Evolutionary conservation across 1,140 invertebrate species (phyloP).

Genomic region (Heterodera schachtii): DNA sequence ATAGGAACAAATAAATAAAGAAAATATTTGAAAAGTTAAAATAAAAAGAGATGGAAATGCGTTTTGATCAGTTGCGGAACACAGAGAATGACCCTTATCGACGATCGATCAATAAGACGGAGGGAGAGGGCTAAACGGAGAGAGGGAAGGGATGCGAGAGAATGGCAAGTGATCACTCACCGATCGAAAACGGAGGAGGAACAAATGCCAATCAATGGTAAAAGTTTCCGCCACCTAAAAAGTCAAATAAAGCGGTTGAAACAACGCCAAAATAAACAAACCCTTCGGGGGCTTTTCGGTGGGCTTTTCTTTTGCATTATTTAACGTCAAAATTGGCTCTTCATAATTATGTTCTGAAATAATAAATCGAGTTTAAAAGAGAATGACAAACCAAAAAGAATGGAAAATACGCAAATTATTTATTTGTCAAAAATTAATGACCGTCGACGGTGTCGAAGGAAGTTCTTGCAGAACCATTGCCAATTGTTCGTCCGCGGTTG

Average conservation of each 20-base stretch:
- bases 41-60: too few species aligned
- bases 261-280: background rate
- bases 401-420: background rate
- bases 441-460: background rate
- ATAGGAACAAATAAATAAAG: background rate
- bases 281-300: background rate
- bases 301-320: conserved; percentile 20
- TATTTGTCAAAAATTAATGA: background rate
- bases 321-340: conserved; percentile 8
- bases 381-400: background rate
- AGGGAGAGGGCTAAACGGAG: background rate
- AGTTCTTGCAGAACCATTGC: background rate
- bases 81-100: background rate
- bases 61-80: background rate
- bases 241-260: background rate
- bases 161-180: background rate
- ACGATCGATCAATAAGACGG: background rate
- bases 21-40: background rate
- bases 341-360: conserved; percentile 27
- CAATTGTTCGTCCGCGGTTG: background rate
- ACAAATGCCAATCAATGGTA: conserved; percentile 1
- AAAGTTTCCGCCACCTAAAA: background rate
- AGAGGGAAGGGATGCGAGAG: background rate
- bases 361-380: background rate
- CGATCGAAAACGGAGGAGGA: background rate